Evolutionary conservation across 2,888 invertebrate genomes (phyloP).

Genomic region (Caenorhabditis sp.): DNA sequence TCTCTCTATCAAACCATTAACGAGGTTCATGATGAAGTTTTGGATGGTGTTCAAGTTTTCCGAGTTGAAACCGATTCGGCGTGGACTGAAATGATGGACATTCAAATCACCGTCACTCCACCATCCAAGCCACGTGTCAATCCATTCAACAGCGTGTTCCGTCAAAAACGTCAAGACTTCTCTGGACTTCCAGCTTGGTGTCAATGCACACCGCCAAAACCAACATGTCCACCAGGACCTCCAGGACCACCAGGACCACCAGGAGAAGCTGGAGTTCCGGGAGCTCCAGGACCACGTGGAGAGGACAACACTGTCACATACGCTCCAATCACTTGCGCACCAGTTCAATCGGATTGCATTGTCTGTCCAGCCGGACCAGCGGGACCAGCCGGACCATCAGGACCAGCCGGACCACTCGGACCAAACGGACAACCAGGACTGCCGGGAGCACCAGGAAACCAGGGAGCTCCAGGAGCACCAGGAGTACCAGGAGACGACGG

Average conservation of each 20-base stretch:
- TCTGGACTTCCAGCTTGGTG: conserved; percentile 58
- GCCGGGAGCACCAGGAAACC: conserved; percentile 48
- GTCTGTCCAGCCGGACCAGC: conserved; percentile 57
- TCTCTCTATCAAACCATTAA: conserved; percentile 65
- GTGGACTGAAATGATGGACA: conserved; percentile 60
- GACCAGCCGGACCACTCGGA: conserved; percentile 59
- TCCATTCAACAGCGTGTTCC: conserved; percentile 58
- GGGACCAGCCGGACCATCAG: conserved; percentile 54
- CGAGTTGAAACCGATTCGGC: conserved; percentile 59
- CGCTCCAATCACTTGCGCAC: conserved; percentile 52
- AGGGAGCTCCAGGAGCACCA: conserved; percentile 43
- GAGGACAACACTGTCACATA: conserved; percentile 50
- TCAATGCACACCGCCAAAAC: conserved; percentile 58
- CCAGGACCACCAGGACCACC: conserved; percentile 58
- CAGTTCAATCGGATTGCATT: conserved; percentile 42
- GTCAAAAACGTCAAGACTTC: conserved; percentile 55
- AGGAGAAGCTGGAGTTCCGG: conserved; percentile 48
- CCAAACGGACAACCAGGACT: conserved; percentile 50
- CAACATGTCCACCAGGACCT: conserved; percentile 56
- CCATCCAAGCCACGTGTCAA: conserved; percentile 57
- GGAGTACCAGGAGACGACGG: conserved; percentile 44
- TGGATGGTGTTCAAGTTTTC: conserved; percentile 57
- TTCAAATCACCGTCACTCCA: conserved; percentile 63
- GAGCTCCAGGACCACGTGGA: conserved; percentile 51
- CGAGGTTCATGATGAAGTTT: conserved; percentile 57